A percentile compares a stretch with the other conserved stretches of the same genome.
phyloP scores from a whole-genome alignment of 1,140 invertebrate genomes.

The Drepana arcuata region DNA sequence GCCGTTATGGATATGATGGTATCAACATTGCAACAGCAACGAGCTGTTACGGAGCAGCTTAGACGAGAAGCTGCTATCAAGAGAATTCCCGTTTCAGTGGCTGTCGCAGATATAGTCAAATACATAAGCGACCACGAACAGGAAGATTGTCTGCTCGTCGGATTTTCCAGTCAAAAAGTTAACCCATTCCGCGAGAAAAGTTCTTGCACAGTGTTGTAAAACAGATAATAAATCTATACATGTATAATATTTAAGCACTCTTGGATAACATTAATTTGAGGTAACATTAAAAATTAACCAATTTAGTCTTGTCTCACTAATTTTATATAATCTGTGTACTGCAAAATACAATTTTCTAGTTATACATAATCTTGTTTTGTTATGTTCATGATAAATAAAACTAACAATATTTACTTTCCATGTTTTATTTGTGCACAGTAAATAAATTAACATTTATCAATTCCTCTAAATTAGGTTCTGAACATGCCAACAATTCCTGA shows the following conservation, averaged over 20 bases:
- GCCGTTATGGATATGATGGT: conserved; percentile 93
- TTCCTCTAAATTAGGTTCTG: conserved; percentile 15
- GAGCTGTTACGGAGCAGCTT: conserved; percentile 93
- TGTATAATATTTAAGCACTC: too few species aligned
- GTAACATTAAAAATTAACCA: too few species aligned
- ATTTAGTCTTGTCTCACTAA: too few species aligned
- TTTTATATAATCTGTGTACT: too few species aligned
- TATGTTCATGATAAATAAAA: too few species aligned
- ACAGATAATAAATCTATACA: too few species aligned
- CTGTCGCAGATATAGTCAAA: conserved; percentile 94
- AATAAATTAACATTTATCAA: conserved; percentile 14
- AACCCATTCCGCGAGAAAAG: conserved; percentile 98
- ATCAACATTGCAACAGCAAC: conserved; percentile 91
- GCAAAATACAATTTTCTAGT: too few species aligned
- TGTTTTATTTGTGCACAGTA: conserved; percentile 53
- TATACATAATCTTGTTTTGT: too few species aligned
- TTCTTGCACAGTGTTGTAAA: conserved; percentile 88
- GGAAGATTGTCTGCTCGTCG: conserved; percentile 95
- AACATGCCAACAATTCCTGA: conserved; percentile 37
- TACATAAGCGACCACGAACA: conserved; percentile 94
- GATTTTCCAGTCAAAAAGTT: conserved; percentile 95
- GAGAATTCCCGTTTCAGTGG: conserved; percentile 88
- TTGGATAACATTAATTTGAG: too few species aligned
- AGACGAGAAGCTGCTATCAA: conserved; percentile 92
- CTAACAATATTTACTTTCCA: conserved; percentile 6